phyloP scores from a whole-genome alignment of 2,113 vertebrate species.

The Lonchura striata region DNA sequence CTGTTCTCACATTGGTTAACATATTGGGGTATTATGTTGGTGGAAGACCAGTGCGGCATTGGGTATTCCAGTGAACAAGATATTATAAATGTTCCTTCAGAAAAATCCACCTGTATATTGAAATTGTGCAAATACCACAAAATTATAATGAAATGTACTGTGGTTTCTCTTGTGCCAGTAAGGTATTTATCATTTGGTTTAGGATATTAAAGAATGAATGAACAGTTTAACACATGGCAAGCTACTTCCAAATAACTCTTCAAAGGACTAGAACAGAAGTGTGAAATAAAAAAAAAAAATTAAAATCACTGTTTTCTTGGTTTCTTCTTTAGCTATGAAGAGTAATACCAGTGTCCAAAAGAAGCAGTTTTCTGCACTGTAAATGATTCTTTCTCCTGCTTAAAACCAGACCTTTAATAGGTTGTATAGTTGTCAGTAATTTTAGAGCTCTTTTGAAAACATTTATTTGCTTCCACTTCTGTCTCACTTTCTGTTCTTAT shows the following conservation, averaged over 20 bases:
- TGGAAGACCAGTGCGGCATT: background rate
- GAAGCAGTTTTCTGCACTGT: background rate
- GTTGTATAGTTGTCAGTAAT: background rate
- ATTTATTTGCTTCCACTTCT: background rate
- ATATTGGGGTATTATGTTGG: background rate
- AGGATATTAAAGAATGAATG: background rate
- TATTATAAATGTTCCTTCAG: background rate
- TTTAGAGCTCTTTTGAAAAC: background rate
- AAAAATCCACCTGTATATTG: background rate
- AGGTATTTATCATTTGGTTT: background rate
- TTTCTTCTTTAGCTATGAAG: background rate
- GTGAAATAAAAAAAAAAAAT: background rate
- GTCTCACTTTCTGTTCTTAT: slow-evolving; percentile 46
- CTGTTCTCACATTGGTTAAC: background rate
- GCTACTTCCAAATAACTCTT: background rate
- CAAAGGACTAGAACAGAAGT: background rate
- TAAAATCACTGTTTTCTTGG: background rate
- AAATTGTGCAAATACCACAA: background rate
- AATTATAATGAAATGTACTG: background rate
- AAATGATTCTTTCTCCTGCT: background rate
- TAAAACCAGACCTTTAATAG: background rate
- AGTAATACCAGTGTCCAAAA: background rate
- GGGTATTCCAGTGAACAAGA: background rate
- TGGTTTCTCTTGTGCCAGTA: background rate
- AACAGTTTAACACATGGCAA: background rate